A percentile compares a stretch with the other conserved stretches of the same genome.
phyloP scores from a whole-genome alignment of 2,888 invertebrate species.

The Celastrina argiolus region DNA sequence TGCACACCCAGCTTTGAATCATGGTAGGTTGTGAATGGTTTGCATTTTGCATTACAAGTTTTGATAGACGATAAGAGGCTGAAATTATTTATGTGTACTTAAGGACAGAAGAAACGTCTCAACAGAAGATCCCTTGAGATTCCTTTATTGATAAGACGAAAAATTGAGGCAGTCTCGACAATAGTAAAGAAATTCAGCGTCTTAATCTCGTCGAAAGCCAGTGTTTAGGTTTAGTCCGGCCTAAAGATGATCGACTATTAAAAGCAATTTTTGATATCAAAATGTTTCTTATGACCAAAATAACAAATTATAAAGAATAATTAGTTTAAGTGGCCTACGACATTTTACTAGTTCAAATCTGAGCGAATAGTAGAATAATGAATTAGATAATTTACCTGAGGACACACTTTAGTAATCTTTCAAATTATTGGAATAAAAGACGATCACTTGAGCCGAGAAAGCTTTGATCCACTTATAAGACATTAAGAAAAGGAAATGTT shows the following conservation, averaged over 20 bases:
- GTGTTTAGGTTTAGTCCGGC: constrained; percentile 53
- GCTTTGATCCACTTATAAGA: neutral
- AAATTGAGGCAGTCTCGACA: neutral
- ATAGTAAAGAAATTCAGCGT: constrained; percentile 8
- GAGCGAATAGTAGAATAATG: constrained; percentile 13
- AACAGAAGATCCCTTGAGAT: neutral
- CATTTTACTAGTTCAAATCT: constrained; percentile 24
- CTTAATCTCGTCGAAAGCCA: constrained; percentile 5
- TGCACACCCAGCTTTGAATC: constrained; percentile 16
- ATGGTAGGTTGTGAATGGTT: constrained; percentile 9
- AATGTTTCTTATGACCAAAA: constrained; percentile 20
- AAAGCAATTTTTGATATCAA: constrained; percentile 13
- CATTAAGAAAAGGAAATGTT: neutral
- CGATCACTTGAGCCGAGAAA: neutral
- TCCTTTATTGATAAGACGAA: neutral
- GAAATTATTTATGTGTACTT: neutral
- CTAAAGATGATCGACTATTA: constrained; percentile 40
- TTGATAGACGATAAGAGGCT: constrained; percentile 15
- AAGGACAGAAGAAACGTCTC: neutral
- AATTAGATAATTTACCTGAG: constrained; percentile 19
- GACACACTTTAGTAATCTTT: neutral
- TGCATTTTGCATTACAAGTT: constrained; percentile 19
- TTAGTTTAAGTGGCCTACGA: constrained; percentile 37
- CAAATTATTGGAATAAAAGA: neutral
- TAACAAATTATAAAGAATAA: constrained; percentile 25